phyloP scores from a whole-genome alignment of 1,140 invertebrate genomes.

The Drosophila biarmipes region DNA sequence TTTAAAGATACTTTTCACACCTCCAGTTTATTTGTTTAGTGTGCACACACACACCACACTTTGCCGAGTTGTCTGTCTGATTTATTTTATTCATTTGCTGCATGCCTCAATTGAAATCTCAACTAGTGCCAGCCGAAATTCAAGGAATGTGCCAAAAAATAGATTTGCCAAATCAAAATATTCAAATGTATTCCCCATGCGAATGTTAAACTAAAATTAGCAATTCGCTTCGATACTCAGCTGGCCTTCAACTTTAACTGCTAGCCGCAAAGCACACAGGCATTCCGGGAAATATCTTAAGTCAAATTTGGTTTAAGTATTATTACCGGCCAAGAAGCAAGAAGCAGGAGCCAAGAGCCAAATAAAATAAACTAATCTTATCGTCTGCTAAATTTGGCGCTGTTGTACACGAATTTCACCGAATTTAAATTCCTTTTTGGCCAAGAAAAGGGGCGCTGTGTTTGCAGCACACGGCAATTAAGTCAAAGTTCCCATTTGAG shows the following conservation, averaged over 20 bases:
- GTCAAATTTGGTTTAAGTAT: constrained; percentile 40
- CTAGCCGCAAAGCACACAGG: neutral
- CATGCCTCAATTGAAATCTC: constrained; percentile 24
- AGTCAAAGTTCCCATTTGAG: constrained; percentile 20
- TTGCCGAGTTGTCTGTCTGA: constrained; percentile 11
- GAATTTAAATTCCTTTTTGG: constrained; percentile 39
- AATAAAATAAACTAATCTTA: constrained; percentile 41
- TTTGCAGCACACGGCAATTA: constrained; percentile 46
- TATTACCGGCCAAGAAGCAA: constrained; percentile 37
- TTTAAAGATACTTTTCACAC: constrained; percentile 52
- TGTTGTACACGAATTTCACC: constrained; percentile 17
- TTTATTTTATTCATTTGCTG: constrained; percentile 45
- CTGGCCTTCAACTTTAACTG: constrained; percentile 28
- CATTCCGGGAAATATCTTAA: constrained; percentile 12
- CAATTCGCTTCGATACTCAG: constrained; percentile 17
- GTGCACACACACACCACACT: constrained; percentile 1
- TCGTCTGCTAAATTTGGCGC: constrained; percentile 23
- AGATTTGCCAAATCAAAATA: constrained; percentile 43
- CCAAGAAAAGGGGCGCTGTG: neutral
- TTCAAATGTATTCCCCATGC: constrained; percentile 16
- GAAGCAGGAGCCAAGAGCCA: neutral
- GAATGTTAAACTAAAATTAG: constrained; percentile 47
- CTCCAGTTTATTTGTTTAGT: constrained; percentile 44
- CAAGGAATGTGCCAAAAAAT: constrained; percentile 38
- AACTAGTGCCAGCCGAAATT: constrained; percentile 21